phyloP scores from a whole-genome alignment of 2,888 invertebrate genomes.

The Tortricodes alternella region DNA sequence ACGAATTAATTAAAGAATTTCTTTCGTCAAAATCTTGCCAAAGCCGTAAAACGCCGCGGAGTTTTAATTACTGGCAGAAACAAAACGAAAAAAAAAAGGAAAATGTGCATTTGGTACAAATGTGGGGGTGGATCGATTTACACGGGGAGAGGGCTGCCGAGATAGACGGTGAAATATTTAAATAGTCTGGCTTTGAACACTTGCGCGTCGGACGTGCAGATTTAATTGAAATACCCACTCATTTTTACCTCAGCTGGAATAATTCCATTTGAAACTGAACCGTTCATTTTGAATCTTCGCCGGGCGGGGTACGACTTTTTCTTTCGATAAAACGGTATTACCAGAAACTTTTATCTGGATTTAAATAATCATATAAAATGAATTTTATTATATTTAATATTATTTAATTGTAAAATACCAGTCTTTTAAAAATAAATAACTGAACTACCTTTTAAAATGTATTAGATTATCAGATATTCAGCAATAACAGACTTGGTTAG shows the following conservation, averaged over 20 bases:
- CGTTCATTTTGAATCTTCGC: neutral
- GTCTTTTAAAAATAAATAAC: too few species aligned
- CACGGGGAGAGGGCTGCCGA: slow-evolving; percentile 41
- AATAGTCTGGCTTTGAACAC: slow-evolving; percentile 51
- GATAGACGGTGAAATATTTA: slow-evolving; percentile 56
- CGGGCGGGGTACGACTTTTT: too few species aligned
- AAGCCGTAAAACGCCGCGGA: slow-evolving; percentile 28
- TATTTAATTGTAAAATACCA: too few species aligned
- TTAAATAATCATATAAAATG: too few species aligned
- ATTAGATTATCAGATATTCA: too few species aligned
- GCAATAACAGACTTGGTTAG: too few species aligned
- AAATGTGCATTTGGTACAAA: slow-evolving; percentile 39
- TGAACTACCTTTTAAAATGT: too few species aligned
- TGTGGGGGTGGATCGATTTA: slow-evolving; percentile 58
- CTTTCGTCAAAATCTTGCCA: neutral
- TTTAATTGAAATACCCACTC: slow-evolving; percentile 37
- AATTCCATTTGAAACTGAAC: neutral
- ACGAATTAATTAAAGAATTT: slow-evolving; percentile 8
- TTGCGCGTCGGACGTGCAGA: slow-evolving; percentile 35
- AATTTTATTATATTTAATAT: too few species aligned
- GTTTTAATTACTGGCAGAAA: slow-evolving; percentile 65
- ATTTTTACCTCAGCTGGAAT: slow-evolving; percentile 10
- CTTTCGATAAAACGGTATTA: too few species aligned
- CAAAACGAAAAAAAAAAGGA: slow-evolving; percentile 53
- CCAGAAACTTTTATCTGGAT: too few species aligned